Percentiles rank a stretch among this genome's conserved stretches.
Evolutionary conservation across 2,113 vertebrate species (phyloP).

Genomic region (Jaculus jaculus): DNA sequence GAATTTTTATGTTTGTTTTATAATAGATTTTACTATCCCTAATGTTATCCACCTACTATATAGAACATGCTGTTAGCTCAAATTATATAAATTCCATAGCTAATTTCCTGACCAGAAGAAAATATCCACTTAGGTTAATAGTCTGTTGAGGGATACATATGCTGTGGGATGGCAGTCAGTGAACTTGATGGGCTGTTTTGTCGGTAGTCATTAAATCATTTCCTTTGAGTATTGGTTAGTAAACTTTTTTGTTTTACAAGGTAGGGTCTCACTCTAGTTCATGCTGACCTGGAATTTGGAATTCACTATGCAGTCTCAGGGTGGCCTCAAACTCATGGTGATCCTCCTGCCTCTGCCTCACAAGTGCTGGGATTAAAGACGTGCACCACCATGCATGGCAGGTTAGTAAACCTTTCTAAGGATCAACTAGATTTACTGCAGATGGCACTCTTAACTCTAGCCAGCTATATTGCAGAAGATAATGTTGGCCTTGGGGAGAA

Average conservation of each 20-base stretch:
- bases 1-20: conserved; percentile 35
- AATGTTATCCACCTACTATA: not conserved
- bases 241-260: not conserved
- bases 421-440: conserved; percentile 23
- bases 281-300: too few relatives aligned
- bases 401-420: conserved; percentile 45
- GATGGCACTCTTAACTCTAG: conserved; percentile 7
- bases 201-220: conserved; percentile 57
- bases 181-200: conserved; percentile 19
- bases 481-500: conserved; percentile 40
- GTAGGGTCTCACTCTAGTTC: too few relatives aligned
- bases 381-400: too few relatives aligned
- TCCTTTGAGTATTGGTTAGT: conserved; percentile 23
- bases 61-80: conserved; percentile 37
- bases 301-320: too few relatives aligned
- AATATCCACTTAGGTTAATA: conserved; percentile 19
- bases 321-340: too few relatives aligned
- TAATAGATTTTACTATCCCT: conserved; percentile 15
- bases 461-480: conserved; percentile 41
- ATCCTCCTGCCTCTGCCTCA: too few relatives aligned
- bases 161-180: not conserved
- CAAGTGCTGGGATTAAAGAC: too few relatives aligned
- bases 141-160: not conserved
- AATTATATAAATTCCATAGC: conserved; percentile 40
- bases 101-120: conserved; percentile 47